Percentiles rank a stretch among this genome's conserved stretches.
phyloP scores from a whole-genome alignment of 2,113 vertebrate species.

The Callipepla squamata region DNA sequence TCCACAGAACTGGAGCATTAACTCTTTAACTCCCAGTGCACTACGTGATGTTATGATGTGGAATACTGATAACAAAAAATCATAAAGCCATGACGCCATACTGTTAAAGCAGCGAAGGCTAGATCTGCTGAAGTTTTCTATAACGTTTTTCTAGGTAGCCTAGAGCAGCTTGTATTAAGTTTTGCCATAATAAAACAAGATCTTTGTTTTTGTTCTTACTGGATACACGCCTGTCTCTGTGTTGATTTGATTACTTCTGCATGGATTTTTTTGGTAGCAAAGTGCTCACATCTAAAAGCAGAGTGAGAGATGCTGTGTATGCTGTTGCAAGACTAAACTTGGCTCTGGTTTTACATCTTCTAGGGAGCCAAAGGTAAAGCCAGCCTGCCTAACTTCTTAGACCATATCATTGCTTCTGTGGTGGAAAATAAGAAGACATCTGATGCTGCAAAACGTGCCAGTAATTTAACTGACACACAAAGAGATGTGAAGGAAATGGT shows the following conservation, averaged over 20 bases:
- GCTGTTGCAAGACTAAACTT: neutral
- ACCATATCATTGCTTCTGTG: slow-evolving; percentile 98
- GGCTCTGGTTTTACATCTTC: slow-evolving; percentile 52
- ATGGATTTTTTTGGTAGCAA: neutral
- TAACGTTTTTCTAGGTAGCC: neutral
- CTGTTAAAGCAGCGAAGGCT: neutral
- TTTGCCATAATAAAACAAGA: neutral
- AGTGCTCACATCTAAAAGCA: neutral
- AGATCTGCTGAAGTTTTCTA: neutral
- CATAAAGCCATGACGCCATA: too few species aligned
- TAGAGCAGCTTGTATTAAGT: neutral
- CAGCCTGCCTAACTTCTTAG: slow-evolving; percentile 95
- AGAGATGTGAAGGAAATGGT: slow-evolving; percentile 89
- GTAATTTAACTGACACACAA: slow-evolving; percentile 83
- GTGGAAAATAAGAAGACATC: slow-evolving; percentile 98
- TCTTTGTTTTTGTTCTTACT: neutral
- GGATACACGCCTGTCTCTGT: neutral
- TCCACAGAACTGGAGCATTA: too few species aligned
- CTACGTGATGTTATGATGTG: too few species aligned
- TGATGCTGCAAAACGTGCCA: slow-evolving; percentile 83
- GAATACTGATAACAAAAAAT: too few species aligned
- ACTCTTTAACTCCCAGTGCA: too few species aligned
- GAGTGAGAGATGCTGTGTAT: neutral
- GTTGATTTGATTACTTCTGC: neutral
- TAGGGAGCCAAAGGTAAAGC: slow-evolving; percentile 93